Evolutionary conservation across 2,113 vertebrate species (phyloP), one percentile per base, ranked within the genome.

Genomic region (Lepidothrix coronata): DNA sequence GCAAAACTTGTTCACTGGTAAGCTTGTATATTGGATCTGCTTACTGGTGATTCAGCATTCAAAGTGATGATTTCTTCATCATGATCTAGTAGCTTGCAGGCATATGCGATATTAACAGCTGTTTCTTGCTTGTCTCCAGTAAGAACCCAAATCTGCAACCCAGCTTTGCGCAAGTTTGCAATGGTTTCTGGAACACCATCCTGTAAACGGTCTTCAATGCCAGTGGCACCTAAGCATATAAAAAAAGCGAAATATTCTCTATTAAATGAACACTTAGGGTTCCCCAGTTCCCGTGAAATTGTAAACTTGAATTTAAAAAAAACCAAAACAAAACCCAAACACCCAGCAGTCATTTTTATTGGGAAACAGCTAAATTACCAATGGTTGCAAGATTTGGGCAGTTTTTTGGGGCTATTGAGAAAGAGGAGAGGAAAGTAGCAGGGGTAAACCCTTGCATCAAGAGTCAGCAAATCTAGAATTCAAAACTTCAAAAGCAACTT

Each of bases 51-150:
- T 73, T 99, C 99, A 5, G 99, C 99, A 28, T 99, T 99, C 54
- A 99, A 97, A 6, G 99, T 99, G 88, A 99, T 98, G 88, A 99
- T 97, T 92, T 99, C 99, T 93, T 99, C 99, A 23, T 99, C 98
- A 0, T 98, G 99, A 85, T 99, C 99, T 79, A 99, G 98, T 63
- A 99, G 98, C 84, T 99, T 99, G 98, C 99, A 99, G 82, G 99
- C 99, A 12, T 99, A 99, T 0, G 99, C 99, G 14, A 99, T 99
- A 90, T 99, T 99, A 72, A 99, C 95, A 15, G 99, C 99, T 1
- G 99, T 99, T 97, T 99, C 99, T 94, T 99, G 99, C 92, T 99
- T 99, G 98, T 99, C 99, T 8, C 99, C 99, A 1, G 99, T 99
- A 94, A 99, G 98, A 82, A 99, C 99, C 99, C 99, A 99, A 65